Conservation (phyloP, 2,797 vertebrate genomes). For the Enteromius trimaculatus region DNA sequence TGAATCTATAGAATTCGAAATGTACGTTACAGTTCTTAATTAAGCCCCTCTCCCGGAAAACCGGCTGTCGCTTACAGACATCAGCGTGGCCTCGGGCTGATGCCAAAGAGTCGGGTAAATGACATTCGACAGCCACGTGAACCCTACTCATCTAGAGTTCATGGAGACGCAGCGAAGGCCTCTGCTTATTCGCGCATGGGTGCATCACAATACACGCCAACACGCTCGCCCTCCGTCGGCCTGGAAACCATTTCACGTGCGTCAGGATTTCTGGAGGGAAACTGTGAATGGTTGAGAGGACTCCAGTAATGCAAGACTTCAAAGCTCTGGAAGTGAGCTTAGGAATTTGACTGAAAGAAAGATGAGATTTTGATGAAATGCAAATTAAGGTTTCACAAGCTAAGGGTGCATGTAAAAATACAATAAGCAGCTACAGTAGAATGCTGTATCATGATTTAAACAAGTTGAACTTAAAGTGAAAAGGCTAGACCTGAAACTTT, state of each 20-base stretch:
- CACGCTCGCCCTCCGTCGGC: constrained; percentile 77
- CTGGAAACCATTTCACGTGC: constrained; percentile 75
- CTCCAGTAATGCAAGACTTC: constrained; percentile 27
- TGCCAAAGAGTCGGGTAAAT: constrained; percentile 2
- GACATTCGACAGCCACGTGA: constrained; percentile 7
- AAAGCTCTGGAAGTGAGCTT: constrained; percentile 27
- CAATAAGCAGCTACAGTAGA: background rate
- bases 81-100: background rate
- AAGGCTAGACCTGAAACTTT: background rate
- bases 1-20: constrained; percentile 28
- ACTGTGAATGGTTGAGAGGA: constrained; percentile 30
- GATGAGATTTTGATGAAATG: background rate
- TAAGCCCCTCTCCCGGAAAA: constrained; percentile 2
- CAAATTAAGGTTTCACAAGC: background rate
- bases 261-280: constrained; percentile 44
- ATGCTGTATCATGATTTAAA: background rate
- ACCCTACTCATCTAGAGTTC: constrained; percentile 42
- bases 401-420: background rate
- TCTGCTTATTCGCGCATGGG: constrained; percentile 79
- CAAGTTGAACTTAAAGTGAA: background rate
- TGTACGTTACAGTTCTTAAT: background rate
- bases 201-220: constrained; percentile 77
- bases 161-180: constrained; percentile 61
- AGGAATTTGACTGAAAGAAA: background rate
- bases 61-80: background rate